Evolutionary conservation across 2,797 vertebrate genomes (phyloP).

Genomic region (Myotis pilosus): DNA sequence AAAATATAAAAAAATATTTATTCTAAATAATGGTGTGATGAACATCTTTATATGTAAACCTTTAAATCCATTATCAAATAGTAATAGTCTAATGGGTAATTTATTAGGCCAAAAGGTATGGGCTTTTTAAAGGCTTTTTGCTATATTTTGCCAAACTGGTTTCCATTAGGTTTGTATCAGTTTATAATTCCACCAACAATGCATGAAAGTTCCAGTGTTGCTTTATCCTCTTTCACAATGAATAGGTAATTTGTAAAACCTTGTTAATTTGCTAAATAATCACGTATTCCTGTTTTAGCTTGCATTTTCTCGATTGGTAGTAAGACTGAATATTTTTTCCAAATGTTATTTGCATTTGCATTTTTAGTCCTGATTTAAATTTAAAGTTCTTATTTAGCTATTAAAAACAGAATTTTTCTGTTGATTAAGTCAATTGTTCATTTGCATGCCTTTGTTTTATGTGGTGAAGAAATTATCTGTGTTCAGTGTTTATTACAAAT

Average conservation of each 20-base stretch:
- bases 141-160: constrained; percentile 5
- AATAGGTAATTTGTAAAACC: constrained; percentile 33
- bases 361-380: constrained; percentile 28
- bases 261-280: constrained; percentile 57
- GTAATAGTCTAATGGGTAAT: neutral
- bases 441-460: constrained; percentile 38
- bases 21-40: neutral
- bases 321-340: constrained; percentile 60
- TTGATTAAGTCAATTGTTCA: constrained; percentile 63
- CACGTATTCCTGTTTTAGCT: constrained; percentile 33
- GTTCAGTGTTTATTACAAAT: neutral
- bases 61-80: neutral
- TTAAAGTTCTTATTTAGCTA: constrained; percentile 40
- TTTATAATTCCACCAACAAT: neutral
- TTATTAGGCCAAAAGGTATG: neutral
- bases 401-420: constrained; percentile 52
- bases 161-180: neutral
- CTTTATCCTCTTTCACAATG: neutral
- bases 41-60: neutral
- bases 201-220: neutral
- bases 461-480: constrained; percentile 11
- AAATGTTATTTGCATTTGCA: constrained; percentile 56
- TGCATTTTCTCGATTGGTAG: constrained; percentile 54
- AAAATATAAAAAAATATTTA: neutral
- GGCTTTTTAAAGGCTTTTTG: constrained; percentile 40